phyloP scores from a whole-genome alignment of 2,113 vertebrate species.

The Onychostruthus taczanowskii region DNA sequence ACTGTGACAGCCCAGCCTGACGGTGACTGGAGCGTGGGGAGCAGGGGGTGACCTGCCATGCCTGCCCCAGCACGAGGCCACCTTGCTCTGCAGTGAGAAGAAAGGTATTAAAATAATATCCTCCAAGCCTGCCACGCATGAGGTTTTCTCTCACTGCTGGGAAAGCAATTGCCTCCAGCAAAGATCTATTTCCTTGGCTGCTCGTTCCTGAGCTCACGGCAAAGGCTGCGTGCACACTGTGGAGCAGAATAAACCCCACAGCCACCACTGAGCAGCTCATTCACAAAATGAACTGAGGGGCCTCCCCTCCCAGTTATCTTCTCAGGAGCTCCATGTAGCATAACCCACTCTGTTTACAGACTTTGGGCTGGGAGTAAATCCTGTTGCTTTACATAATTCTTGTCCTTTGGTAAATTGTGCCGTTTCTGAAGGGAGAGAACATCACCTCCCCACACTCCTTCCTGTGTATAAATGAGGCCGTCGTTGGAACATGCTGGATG shows the following conservation, averaged over 20 bases:
- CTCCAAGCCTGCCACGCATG: not conserved
- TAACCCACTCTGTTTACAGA: slow-evolving; percentile 23
- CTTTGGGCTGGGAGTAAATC: not conserved
- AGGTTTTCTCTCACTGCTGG: slow-evolving; percentile 39
- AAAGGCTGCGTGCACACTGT: not conserved
- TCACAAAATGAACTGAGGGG: slow-evolving; percentile 42
- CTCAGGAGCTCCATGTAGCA: not conserved
- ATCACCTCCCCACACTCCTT: not conserved
- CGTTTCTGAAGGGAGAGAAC: not conserved
- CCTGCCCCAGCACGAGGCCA: rapidly evolving
- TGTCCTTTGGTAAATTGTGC: not conserved
- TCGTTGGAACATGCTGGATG: not conserved
- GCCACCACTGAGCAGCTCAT: slow-evolving; percentile 15
- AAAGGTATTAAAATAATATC: slow-evolving; percentile 18
- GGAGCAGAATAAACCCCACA: slow-evolving; percentile 39
- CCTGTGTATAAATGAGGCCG: not conserved
- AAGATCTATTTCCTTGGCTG: slow-evolving; percentile 49
- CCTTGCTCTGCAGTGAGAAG: not conserved
- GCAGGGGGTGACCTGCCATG: rapidly evolving
- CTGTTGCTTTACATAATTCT: not conserved
- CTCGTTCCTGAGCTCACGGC: not conserved
- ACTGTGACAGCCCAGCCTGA: not conserved
- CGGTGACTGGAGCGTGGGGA: rapidly evolving
- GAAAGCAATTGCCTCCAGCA: slow-evolving; percentile 63
- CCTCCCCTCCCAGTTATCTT: slow-evolving; percentile 13